A percentile compares a stretch with the other conserved stretches of the same genome.
These are phyloP conservation scores for Pristionchus entomophagus DNA, from an alignment of 2,888 invertebrate species.

Conservation along the genomic window DNA sequence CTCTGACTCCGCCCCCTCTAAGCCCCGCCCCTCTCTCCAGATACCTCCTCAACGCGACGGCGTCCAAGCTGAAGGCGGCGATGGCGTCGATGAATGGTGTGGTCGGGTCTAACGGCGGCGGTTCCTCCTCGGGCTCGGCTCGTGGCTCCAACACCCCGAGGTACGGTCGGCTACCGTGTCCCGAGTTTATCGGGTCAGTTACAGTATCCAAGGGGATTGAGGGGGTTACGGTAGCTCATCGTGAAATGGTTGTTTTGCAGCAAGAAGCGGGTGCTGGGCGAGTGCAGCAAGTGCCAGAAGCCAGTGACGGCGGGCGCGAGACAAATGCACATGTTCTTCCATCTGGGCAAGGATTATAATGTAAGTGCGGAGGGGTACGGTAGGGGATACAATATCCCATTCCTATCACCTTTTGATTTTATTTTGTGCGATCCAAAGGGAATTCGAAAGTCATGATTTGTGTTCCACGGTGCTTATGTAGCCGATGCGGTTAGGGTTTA, in stretches of 20 bases:
- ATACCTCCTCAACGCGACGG: constrained; percentile 23
- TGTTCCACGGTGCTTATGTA: no score
- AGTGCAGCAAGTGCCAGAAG: constrained; percentile 73
- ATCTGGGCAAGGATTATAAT: constrained; percentile 71
- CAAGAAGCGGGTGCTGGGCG: constrained; percentile 74
- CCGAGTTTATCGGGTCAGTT: constrained; percentile 34
- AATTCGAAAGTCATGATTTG: no score
- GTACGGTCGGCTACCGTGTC: constrained; percentile 28
- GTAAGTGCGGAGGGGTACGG: constrained; percentile 49
- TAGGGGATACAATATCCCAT: not conserved
- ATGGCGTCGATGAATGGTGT: constrained; percentile 23
- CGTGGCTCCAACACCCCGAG: constrained; percentile 45
- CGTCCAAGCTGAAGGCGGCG: constrained; percentile 42
- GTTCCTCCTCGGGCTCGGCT: not conserved
- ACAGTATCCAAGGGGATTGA: not conserved
- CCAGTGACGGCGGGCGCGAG: constrained; percentile 75
- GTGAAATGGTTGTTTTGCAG: constrained; percentile 26
- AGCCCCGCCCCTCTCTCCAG: not conserved
- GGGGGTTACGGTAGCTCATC: not conserved
- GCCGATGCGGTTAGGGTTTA: no score
- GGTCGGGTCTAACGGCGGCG: not conserved
- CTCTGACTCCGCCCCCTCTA: not conserved
- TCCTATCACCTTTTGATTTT: no score
- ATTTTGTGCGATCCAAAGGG: no score
- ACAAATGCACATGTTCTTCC: constrained; percentile 76